Base-by-base conservation (phyloP, 2,113 vertebrate species). In the Bucco capensis region DNA sequence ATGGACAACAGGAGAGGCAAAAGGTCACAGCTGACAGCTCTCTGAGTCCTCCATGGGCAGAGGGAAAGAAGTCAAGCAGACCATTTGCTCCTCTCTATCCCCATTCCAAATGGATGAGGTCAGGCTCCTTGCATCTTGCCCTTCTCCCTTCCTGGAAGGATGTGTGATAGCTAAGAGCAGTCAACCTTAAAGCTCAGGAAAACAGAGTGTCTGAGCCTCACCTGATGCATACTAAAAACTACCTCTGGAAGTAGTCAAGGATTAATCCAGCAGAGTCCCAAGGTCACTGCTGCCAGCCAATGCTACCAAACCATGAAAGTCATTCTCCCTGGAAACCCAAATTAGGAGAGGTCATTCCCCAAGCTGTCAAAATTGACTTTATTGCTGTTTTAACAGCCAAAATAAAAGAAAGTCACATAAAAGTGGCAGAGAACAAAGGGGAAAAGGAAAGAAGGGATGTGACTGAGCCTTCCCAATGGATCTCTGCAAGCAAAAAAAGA, bases 391-490 rank as follows among this genome's bases (percentile, higher is more conserved):
- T 73, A 93, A 92, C 62, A 93, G 42, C 1, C 62, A 76, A 79
- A 79, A 57, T 53, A 80, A 82, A 82, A 50, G 22, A 77, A 87
- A 64, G n/a, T n/a, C n/a, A n/a, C n/a, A n/a, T n/a, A n/a, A 84
- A 92, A 64, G 38, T 67, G 23, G 25, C 28, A 77, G 42, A 86
- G 69, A 79, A 83, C n/a, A 85, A 91, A 92, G 9, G 24, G 77
- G 53, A 49, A 91, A 92, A 92, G 94, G 75, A 94, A 95, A 95
- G 72, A 94, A 95, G 58, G 86, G 76, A 93, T 88, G 50, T 78
- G 90, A 95, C 71, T 92, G 62, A 97, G 53, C 38, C 70, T 14
- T 96, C 82, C 89, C 88, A 88, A 22, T 17, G 60, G 81, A 94
- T 61, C 15, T 88, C 83, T 81, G 77, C 89, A 83, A 94, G 80